Base-by-base conservation (phyloP, 1,140 invertebrate species). In the Ctenoplectra terminalis region DNA sequence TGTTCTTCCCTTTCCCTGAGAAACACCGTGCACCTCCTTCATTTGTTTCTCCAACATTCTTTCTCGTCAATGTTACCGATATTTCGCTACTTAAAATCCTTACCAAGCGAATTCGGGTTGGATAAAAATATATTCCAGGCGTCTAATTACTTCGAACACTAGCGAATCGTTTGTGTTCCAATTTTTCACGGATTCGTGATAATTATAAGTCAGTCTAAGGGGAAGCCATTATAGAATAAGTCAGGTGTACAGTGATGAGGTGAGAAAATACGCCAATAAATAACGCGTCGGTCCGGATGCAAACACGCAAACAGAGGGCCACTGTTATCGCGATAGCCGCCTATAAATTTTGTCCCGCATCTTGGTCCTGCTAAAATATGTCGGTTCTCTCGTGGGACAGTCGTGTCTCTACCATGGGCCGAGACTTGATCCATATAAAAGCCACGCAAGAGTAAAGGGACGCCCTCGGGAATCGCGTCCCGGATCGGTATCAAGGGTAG, bases 331-430 rank as follows among this genome's bases (percentile, higher is more conserved):
- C 34, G 20, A 26, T 13, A 46, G 26, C 48, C 37, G 43, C 48
- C 69, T 43, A 73, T 80, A 80, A 79, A 80, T 80, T 52, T 34
- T 46, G 11, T n/a, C 77, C 77, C 77, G 77, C 77, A 80, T 80
- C 77, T 63, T 56, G 26, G 40, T 20, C 29, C 48, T 7, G 46
- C 9, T 80, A 50, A 80, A 73, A 54, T 73, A 73, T 79, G 48
- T 29, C 54, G 56, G 46, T 61, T 23, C 34, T n/a, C 1, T 67
- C 34, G 43, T 40, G 34, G n/a, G 56, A 63, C 34, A 56, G 34
- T 43, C n/a, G 3, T 26, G n/a, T 11, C 23, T 34, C n/a, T 15
- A 34, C 56, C 26, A 50, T 17, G 1, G 20, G 20, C n/a, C 23
- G 15, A 23, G 4, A 0, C 54, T 71, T 43, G 81, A 78, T 82